These are phyloP conservation scores for Drosophila tsacasi DNA, from an alignment of 1,140 invertebrate species.

Conservation along the genomic window DNA sequence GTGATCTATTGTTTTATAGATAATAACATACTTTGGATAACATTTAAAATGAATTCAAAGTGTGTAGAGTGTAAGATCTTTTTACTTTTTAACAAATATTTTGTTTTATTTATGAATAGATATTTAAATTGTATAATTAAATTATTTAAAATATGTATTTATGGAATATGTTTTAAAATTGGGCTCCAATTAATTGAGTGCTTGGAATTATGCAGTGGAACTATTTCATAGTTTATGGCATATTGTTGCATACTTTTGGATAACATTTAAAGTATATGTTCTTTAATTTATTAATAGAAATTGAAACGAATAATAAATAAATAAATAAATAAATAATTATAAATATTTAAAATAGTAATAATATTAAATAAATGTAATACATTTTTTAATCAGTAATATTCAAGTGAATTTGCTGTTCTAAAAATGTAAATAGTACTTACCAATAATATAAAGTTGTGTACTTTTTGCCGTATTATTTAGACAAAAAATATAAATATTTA, in stretches of 20 bases:
- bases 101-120: background rate
- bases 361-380: background rate
- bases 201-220: no score
- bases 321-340: background rate
- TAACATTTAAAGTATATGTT: no score
- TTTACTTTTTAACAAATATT: background rate
- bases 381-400: background rate
- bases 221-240: no score
- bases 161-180: no score
- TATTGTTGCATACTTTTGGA: no score
- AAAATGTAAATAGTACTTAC: background rate
- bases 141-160: no score
- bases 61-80: background rate
- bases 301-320: no score
- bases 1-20: no score
- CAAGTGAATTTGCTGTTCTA: background rate
- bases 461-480: background rate
- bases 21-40: no score
- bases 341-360: no score
- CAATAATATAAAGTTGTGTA: background rate
- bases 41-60: background rate
- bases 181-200: no score
- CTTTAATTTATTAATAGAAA: no score
- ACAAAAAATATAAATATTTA: background rate
- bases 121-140: background rate